Base-by-base conservation (phyloP, 2,888 invertebrate genomes). In the Hirtodrosophila histrioides region DNA sequence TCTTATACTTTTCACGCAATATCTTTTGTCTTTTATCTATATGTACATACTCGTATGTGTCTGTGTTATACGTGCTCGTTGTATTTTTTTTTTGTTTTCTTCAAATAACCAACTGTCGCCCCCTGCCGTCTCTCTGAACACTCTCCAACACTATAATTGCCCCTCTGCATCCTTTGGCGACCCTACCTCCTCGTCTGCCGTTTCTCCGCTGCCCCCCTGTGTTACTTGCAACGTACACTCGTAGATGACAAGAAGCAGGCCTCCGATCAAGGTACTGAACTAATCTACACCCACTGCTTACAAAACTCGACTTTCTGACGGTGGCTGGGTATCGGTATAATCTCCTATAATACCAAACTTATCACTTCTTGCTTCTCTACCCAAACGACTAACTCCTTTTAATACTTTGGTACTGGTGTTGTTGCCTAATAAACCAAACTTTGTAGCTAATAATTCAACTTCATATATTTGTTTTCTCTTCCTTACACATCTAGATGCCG, bases 181-280 rank as follows among this genome's bases (percentile, higher is more conserved):
- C 55, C 62, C 64, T 67, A 46, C 33, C 39, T 57, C 39, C 43
- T 67, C 56, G 39, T 76, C 54, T 60, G 62, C 17, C 40, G 48
- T 11, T n/a, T 49, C 35, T 55, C 53, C 62, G 51, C 46, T 36
- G 51, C 45, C 51, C 17, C 24, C 31, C 36, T 57, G 61, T 69
- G 66, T 55, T 55, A 63, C 68, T 69, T 70, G 66, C 76, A 61
- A 73, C 72, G 58, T 54, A 17, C 17, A 17, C 17, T 17, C 17
- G 35, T 73, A 89, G 89, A 89, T 72, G 90, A 90, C 83, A 90
- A 91, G 72, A 88, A 84, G 81, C 84, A 66, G 75, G 79, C 43
- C 72, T 55, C 81, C 69, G 88, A 90, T 71, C 86, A 91, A 90
- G 90, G 90, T 90, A 90, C 86, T 72, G 55, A 60, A 65, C 45